Percentiles rank a stretch among this genome's conserved stretches.
phyloP scores from a whole-genome alignment of 53 echinoderm and acorn worm genomes.

The Pentamera pediparva region DNA sequence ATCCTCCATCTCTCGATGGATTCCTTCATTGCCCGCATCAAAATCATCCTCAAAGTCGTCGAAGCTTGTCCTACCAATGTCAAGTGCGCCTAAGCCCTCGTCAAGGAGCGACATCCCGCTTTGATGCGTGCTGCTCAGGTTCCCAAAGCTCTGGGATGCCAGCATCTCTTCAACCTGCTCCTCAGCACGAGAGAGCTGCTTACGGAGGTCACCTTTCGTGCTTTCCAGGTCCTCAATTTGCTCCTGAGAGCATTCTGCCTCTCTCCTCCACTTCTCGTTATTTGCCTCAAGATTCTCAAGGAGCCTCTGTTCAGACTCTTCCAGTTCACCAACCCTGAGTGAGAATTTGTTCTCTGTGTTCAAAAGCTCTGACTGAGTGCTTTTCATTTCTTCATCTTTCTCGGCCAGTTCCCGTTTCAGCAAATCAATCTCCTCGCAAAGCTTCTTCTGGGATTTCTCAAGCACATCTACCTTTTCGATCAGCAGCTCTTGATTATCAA shows the following conservation, averaged over 20 bases:
- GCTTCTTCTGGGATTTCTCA: constrained; percentile 56
- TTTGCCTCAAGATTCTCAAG: constrained; percentile 63
- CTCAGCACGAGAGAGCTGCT: constrained; percentile 54
- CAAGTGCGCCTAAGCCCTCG: constrained; percentile 65
- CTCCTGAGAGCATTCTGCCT: constrained; percentile 61
- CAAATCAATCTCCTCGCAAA: constrained; percentile 52
- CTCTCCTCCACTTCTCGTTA: constrained; percentile 44
- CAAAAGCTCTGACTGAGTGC: constrained; percentile 43
- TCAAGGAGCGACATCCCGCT: constrained; percentile 55
- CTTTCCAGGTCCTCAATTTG: constrained; percentile 56
- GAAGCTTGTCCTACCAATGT: constrained; percentile 30
- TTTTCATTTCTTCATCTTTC: constrained; percentile 37
- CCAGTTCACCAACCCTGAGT: constrained; percentile 59
- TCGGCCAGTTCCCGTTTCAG: constrained; percentile 37
- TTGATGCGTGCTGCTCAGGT: constrained; percentile 51
- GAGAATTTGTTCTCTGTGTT: constrained; percentile 49
- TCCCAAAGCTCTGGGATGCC: constrained; percentile 49
- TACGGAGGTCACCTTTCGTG: constrained; percentile 52
- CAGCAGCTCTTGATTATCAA: constrained; percentile 64
- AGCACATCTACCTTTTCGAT: constrained; percentile 62
- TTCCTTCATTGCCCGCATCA: constrained; percentile 50
- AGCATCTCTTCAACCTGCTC: constrained; percentile 76
- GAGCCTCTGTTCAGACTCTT: constrained; percentile 58
- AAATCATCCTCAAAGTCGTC: constrained; percentile 18
- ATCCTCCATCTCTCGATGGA: constrained; percentile 39